These are phyloP conservation scores for Astreopora myriophthalma DNA, from an alignment of 64 coral and sea anemone genomes.

Conservation along the genomic window DNA sequence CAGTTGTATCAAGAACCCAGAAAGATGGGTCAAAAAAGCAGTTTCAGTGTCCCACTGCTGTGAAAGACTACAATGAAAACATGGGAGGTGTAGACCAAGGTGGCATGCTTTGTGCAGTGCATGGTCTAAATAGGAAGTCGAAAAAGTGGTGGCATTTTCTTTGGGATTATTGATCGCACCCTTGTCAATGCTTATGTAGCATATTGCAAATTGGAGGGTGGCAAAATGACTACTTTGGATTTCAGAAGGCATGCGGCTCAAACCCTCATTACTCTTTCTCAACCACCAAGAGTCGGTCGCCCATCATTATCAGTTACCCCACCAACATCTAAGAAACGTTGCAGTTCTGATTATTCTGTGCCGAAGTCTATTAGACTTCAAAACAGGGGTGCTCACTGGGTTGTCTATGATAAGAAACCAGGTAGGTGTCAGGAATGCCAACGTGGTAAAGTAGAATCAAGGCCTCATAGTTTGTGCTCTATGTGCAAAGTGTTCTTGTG, in stretches of 20 bases:
- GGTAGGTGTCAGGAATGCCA: slow-evolving; percentile 56
- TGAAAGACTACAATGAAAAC: background rate
- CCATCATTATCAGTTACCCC: background rate
- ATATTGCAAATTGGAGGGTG: background rate
- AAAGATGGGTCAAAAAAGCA: slow-evolving; percentile 58
- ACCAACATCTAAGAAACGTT: slow-evolving; percentile 25
- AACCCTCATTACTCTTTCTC: slow-evolving; percentile 40
- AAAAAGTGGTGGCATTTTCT: background rate
- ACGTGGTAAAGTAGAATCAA: slow-evolving; percentile 34
- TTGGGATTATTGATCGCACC: background rate
- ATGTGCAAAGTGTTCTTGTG: slow-evolving; percentile 50
- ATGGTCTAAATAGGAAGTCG: background rate
- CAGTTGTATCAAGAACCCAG: slow-evolving; percentile 44
- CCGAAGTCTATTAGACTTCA: slow-evolving; percentile 12
- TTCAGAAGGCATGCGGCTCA: slow-evolving; percentile 58
- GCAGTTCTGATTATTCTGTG: slow-evolving; percentile 20
- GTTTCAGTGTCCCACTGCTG: slow-evolving; percentile 1
- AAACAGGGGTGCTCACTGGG: slow-evolving; percentile 60
- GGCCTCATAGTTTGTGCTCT: slow-evolving; percentile 13
- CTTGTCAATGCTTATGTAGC: slow-evolving; percentile 60
- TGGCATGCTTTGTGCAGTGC: background rate
- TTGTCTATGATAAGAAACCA: slow-evolving; percentile 42
- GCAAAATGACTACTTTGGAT: background rate
- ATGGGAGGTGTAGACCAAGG: background rate
- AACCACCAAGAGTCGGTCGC: slow-evolving; percentile 36